Conservation (phyloP, 1,140 invertebrate species). For the Steinernema feltiae region DNA sequence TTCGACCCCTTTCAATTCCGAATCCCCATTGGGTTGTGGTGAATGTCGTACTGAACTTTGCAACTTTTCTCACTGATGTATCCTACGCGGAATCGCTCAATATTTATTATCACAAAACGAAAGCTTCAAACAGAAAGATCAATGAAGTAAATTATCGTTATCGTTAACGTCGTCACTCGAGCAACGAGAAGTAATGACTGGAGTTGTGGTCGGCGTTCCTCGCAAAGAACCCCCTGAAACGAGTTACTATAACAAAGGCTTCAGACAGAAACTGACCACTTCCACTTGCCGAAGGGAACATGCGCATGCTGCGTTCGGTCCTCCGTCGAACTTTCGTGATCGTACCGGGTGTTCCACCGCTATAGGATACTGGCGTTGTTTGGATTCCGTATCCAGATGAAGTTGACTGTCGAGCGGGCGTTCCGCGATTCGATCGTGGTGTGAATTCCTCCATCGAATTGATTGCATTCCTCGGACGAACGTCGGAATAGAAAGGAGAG, state of each 20-base stretch:
- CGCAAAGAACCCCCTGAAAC: background rate
- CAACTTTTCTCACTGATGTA: background rate
- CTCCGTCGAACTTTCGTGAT: constrained; percentile 54
- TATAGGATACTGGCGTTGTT: constrained; percentile 11
- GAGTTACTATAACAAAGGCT: background rate
- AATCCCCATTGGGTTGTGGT: constrained; percentile 7
- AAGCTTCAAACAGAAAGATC: too few relatives aligned
- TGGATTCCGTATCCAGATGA: constrained; percentile 15
- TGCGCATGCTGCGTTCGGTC: constrained; percentile 55
- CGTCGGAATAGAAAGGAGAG: constrained; percentile 32
- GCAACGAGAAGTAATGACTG: background rate
- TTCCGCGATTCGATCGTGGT: background rate
- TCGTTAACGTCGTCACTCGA: background rate
- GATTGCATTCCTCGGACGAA: constrained; percentile 37
- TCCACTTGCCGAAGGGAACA: constrained; percentile 41
- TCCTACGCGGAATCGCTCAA: constrained; percentile 10
- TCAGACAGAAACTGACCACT: constrained; percentile 21
- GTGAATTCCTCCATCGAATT: constrained; percentile 50
- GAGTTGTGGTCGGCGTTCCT: constrained; percentile 12
- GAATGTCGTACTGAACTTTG: background rate
- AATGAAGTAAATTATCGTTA: too few relatives aligned
- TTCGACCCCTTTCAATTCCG: constrained; percentile 11
- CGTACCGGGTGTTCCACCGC: constrained; percentile 1
- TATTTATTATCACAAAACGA: background rate
- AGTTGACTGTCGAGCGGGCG: background rate